Base-by-base conservation (phyloP, 2,797 vertebrate species). In the Tenualosa thibaudeaui region DNA sequence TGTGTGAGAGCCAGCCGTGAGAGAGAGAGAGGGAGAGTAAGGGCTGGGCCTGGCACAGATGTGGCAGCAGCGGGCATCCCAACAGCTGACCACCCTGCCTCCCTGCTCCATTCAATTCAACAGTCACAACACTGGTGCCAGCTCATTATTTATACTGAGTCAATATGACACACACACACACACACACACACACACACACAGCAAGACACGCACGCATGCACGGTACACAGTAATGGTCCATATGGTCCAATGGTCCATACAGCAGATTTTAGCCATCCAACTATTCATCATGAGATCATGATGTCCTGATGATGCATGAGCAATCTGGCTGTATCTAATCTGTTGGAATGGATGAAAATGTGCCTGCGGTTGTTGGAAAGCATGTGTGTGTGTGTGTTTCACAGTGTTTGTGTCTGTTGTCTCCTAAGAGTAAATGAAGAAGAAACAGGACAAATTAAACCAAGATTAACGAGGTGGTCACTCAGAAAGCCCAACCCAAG, bases 31-130 rank as follows among this genome's bases (percentile, higher is more conserved):
- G 6, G 6, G 43, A 17, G 58, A 83, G n/a, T 37, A 13, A 9
- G 51, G 60, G 51, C 19, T 15, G 22, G 12, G 24, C 31, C 50
- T 54, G 51, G 50, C 62, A 71, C 85, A 84, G 40, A 26, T 19
- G 50, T 19, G 83, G 26, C 15, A 15, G 81, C 85, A 81, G 81
- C 82, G 60, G 83, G 60, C 78, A 88, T 88, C 84, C 71, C 54
- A 71, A 62, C 82, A 86, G 78, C 84, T 86, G 87, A 62, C 84
- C 62, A 53, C 13, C 75, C 84, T 81, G 81, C 46, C 83, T 78
- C 10, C 2, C 37, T 22, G 15, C 71, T 43, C 71, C 40, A 17
- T 40, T 43, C 71, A 78, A 78, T 78, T 78, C 71, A 84, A 81
- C 85, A 81, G 49, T 68, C 56, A n/a, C 71, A 49, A 0, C 10